Conservation (phyloP, 2,888 invertebrate species). For the Aleiodes alternator region DNA sequence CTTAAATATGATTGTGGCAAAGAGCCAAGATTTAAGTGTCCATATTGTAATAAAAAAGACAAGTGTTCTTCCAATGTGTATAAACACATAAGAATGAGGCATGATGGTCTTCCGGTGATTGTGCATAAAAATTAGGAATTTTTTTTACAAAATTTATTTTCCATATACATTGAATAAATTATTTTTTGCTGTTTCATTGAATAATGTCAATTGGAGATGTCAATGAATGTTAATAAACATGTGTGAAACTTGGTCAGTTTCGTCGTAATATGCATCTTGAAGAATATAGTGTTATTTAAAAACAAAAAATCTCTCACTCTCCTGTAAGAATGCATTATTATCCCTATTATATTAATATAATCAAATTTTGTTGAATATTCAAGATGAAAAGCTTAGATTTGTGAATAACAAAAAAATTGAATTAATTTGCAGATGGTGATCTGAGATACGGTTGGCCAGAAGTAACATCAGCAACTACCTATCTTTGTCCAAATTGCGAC, state of each 20-base stretch:
- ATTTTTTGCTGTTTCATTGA: constrained; percentile 22
- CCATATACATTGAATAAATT: constrained; percentile 7
- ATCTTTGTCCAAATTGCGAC: constrained; percentile 69
- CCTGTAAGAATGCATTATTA: background rate
- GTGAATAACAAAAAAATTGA: constrained; percentile 19
- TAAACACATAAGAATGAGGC: constrained; percentile 68
- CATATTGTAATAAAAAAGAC: constrained; percentile 70
- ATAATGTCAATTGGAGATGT: constrained; percentile 20
- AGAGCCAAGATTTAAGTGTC: constrained; percentile 71
- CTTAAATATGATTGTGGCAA: constrained; percentile 73
- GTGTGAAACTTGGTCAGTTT: constrained; percentile 32
- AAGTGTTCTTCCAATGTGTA: constrained; percentile 71
- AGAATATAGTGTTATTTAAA: constrained; percentile 26
- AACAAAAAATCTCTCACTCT: constrained; percentile 3
- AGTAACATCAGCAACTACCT: constrained; percentile 57
- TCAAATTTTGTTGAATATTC: too few species aligned
- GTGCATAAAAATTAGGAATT: constrained; percentile 66
- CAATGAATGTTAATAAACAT: constrained; percentile 27
- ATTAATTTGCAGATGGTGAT: constrained; percentile 58
- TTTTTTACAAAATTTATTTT: constrained; percentile 27
- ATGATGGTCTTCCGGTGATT: constrained; percentile 69
- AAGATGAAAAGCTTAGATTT: background rate
- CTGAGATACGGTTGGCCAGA: constrained; percentile 50
- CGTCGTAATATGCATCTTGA: constrained; percentile 35
- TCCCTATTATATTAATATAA: background rate